Conservation (phyloP, 2,113 vertebrate species). For the Forbesichthys agassizii region DNA sequence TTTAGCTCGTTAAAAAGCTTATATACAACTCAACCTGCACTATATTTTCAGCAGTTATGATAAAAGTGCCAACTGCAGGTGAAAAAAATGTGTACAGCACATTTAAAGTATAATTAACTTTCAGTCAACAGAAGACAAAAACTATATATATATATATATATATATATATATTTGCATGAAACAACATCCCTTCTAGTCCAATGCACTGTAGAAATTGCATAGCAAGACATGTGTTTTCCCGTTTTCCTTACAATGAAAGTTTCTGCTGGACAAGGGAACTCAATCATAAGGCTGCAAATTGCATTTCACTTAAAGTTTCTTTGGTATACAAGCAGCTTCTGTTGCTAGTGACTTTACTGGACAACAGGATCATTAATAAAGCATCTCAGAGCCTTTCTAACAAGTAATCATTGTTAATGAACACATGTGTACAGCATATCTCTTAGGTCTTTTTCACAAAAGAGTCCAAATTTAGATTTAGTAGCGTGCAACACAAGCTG, state of each 20-base stretch:
- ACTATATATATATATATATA: conserved; percentile 8
- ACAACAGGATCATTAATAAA: background rate
- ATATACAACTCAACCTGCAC: conserved; percentile 30
- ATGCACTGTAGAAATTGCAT: conserved; percentile 10
- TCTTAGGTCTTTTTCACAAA: conserved; percentile 17
- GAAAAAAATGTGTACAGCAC: conserved; percentile 21
- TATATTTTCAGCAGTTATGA: conserved; percentile 10
- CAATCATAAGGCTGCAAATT: conserved; percentile 7
- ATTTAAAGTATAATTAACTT: conserved; percentile 35
- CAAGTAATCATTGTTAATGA: conserved; percentile 13
- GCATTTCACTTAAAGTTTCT: conserved; percentile 51
- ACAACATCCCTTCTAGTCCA: conserved; percentile 16
- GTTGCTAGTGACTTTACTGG: conserved; percentile 16
- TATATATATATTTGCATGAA: conserved; percentile 30
- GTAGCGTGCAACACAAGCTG: conserved; percentile 14
- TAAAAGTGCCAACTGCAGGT: background rate
- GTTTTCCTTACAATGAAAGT: conserved; percentile 10
- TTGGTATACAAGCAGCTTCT: conserved; percentile 53
- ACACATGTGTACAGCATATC: background rate
- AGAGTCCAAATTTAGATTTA: background rate
- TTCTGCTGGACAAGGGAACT: conserved; percentile 13
- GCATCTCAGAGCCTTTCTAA: conserved; percentile 23
- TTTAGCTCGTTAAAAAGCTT: conserved; percentile 33
- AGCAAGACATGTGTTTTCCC: conserved; percentile 26
- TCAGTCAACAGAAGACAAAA: conserved; percentile 22